Base-by-base conservation (phyloP, 2,888 invertebrate species). In the Gastracanthus pulcherrimus region DNA sequence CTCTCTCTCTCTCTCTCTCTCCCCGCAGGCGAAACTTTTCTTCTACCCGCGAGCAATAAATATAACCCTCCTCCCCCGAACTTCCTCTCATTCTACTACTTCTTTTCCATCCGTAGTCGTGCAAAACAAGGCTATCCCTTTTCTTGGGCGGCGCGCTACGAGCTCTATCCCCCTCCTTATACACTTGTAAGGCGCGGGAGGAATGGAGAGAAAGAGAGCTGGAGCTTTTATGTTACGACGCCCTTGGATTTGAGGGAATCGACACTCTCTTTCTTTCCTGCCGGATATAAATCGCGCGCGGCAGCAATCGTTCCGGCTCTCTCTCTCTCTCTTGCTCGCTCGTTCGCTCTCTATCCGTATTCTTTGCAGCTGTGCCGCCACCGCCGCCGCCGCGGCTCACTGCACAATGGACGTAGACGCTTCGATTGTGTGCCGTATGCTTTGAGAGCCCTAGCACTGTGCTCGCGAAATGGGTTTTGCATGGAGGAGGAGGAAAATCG, bases 51-150 rank as follows among this genome's bases (percentile, higher is more conserved):
- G 76, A 55, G 66, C 60, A 55, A 71, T 72, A 70, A 79, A 72
- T 79, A 79, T n/a, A 13, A 4, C n/a, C 55, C 64, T 60, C 41
- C 19, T 36, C 31, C 16, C 38, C 29, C 36, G 9, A 16, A 11
- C 7, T 29, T 67, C 19, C 19, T 29, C 34, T n/a, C 16, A 1
- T 3, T 31, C 16, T 0, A n/a, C n/a, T n/a, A n/a, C n/a, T n/a
- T n/a, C n/a, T n/a, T n/a, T n/a, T n/a, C n/a, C n/a, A n/a, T n/a
- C n/a, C n/a, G n/a, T n/a, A n/a, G n/a, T n/a, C 38, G 70, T 29
- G 51, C 70, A 66, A 66, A 79, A 72, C 71, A 79, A 78, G 71
- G 38, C 70, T 60, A 64, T 64, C 70, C 78, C 31, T 78, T 66
- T 71, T 55, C 72, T 31, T 13, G 26, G 11, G 51, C 51, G 13